A percentile compares a stretch with the other conserved stretches of the same genome.
These are phyloP conservation scores for Mungos mungo DNA, from an alignment of 2,113 vertebrate genomes.

Conservation along the genomic window DNA sequence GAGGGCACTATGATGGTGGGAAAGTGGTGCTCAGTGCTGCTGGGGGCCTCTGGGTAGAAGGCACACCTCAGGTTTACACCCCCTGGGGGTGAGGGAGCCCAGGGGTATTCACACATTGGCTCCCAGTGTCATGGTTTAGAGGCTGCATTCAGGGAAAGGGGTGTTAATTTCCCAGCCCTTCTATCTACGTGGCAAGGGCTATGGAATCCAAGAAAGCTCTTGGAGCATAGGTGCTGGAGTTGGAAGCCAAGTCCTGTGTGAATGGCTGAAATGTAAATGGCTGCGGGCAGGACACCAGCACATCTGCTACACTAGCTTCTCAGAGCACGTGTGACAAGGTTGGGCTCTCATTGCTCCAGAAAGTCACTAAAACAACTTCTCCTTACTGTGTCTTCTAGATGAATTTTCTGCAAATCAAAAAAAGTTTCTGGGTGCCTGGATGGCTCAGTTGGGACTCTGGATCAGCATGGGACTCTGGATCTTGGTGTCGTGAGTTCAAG, in stretches of 20 bases:
- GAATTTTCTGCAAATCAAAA: slow-evolving; percentile 5
- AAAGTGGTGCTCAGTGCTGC: background rate
- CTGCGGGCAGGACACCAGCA: background rate
- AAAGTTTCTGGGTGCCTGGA: background rate
- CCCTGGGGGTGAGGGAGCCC: background rate
- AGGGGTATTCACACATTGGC: too few species aligned
- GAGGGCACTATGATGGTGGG: background rate
- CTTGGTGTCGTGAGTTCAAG: background rate
- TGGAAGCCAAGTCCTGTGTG: background rate
- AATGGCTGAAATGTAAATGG: background rate
- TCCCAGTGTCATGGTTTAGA: background rate
- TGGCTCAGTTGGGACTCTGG: background rate
- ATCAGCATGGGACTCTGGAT: background rate
- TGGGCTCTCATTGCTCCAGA: background rate
- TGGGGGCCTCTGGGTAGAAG: background rate
- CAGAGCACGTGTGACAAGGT: background rate
- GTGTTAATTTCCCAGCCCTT: background rate
- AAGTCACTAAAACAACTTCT: background rate
- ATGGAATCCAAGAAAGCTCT: background rate
- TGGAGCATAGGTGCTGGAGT: background rate
- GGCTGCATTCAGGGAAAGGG: background rate
- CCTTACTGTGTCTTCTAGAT: background rate
- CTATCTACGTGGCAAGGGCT: background rate
- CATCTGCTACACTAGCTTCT: background rate
- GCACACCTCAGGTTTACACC: background rate